Evolutionary conservation across 2,888 invertebrate species (phyloP).

Genomic region (Oxycera nigricornis): DNA sequence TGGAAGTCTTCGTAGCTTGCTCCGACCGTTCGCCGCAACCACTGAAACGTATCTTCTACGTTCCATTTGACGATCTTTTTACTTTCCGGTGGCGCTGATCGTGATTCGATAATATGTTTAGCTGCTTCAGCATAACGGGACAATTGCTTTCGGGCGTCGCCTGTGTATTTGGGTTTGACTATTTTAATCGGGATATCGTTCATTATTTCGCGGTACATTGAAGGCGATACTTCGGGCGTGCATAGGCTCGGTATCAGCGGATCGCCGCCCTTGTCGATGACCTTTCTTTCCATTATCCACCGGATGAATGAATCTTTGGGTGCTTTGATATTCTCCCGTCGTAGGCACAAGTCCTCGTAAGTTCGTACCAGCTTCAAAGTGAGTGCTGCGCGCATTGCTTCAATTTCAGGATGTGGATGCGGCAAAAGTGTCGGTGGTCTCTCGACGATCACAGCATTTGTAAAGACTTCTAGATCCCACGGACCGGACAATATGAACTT

Average conservation of each 20-base stretch:
- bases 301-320: conserved; percentile 96
- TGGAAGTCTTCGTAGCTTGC: conserved; percentile 92
- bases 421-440: conserved; percentile 83
- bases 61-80: conserved; percentile 98
- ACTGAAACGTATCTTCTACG: conserved; percentile 96
- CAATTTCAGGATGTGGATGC: conserved; percentile 94
- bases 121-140: conserved; percentile 95
- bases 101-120: conserved; percentile 94
- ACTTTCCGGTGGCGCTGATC: conserved; percentile 90
- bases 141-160: conserved; percentile 93
- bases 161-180: conserved; percentile 93
- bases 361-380: conserved; percentile 86
- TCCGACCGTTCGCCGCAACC: conserved; percentile 90
- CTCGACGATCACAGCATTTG: conserved; percentile 84
- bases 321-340: conserved; percentile 91
- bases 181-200: conserved; percentile 97
- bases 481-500: conserved; percentile 89
- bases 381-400: conserved; percentile 82
- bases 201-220: conserved; percentile 98
- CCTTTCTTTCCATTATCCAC: conserved; percentile 96
- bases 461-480: conserved; percentile 93
- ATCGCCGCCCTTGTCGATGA: conserved; percentile 87
- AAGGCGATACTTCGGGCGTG: conserved; percentile 88
- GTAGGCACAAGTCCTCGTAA: conserved; percentile 93
- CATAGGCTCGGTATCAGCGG: conserved; percentile 91